Evolutionary conservation across 2,888 invertebrate genomes (phyloP).

Genomic region (Pemphredon lugubris): DNA sequence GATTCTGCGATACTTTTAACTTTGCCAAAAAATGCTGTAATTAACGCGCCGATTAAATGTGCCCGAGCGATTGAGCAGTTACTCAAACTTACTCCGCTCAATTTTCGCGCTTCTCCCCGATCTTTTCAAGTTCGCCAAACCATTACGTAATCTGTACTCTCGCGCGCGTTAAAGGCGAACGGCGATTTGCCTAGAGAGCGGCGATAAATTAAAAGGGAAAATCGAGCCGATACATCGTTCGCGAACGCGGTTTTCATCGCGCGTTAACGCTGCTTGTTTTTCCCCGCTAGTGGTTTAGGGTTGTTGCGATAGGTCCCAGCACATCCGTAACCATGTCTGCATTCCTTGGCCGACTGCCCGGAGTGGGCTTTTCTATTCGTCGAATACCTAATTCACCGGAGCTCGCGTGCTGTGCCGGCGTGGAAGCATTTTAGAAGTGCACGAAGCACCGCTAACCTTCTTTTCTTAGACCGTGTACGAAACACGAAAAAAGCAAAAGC

Average conservation of each 20-base stretch:
- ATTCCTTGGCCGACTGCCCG: conserved; percentile 76
- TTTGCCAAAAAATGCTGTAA: too few relatives aligned
- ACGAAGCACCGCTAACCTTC: conserved; percentile 59
- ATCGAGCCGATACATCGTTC: conserved; percentile 17
- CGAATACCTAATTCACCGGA: conserved; percentile 72
- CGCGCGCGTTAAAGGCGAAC: neutral
- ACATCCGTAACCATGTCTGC: conserved; percentile 72
- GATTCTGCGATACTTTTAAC: too few relatives aligned
- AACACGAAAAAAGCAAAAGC: conserved; percentile 30
- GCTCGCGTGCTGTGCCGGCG: conserved; percentile 24
- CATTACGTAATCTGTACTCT: too few relatives aligned
- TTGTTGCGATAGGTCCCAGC: conserved; percentile 75
- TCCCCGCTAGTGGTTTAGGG: conserved; percentile 66
- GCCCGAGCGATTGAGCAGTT: too few relatives aligned
- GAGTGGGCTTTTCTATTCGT: conserved; percentile 67
- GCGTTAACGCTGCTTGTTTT: conserved; percentile 60
- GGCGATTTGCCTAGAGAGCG: neutral
- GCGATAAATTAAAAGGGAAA: conserved; percentile 18
- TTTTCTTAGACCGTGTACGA: conserved; percentile 59
- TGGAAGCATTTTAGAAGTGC: conserved; percentile 48
- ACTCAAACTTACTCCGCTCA: too few relatives aligned
- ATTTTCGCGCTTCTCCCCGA: too few relatives aligned
- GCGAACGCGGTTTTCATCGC: conserved; percentile 40
- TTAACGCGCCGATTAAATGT: too few relatives aligned
- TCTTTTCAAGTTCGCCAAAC: too few relatives aligned